Evolutionary conservation across 2,113 vertebrate genomes (phyloP).

Genomic region (Callopanchax toddi): DNA sequence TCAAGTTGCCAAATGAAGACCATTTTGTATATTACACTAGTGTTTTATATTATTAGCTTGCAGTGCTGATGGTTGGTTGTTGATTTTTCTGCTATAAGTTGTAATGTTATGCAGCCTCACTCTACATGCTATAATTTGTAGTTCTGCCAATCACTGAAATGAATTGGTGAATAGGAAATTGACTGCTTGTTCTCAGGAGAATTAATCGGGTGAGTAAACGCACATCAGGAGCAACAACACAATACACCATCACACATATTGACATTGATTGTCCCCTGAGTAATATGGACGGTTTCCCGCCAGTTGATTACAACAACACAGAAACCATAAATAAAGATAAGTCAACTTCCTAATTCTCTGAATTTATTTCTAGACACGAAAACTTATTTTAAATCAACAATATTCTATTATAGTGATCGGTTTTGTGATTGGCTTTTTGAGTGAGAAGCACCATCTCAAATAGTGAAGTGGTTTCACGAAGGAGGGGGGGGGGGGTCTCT

Average conservation of each 20-base stretch:
- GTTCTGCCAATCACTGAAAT: slow-evolving; percentile 30
- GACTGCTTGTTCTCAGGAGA: not conserved
- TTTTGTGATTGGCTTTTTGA: slow-evolving; percentile 1
- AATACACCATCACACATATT: slow-evolving; percentile 12
- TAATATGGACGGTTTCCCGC: not conserved
- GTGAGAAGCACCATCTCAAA: not conserved
- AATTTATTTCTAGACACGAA: not conserved
- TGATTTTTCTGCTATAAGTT: slow-evolving; percentile 6
- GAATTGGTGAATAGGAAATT: slow-evolving; percentile 19
- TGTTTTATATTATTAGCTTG: no score
- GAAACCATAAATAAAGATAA: not conserved
- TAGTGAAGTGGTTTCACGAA: slow-evolving; percentile 5
- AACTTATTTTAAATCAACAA: not conserved
- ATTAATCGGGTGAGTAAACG: slow-evolving; percentile 4
- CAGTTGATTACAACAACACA: slow-evolving; percentile 30
- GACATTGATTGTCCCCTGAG: slow-evolving; percentile 35
- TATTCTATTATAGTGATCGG: not conserved
- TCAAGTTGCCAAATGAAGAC: no score
- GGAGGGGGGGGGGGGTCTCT: not conserved
- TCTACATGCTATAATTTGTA: slow-evolving; percentile 21
- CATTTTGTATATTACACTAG: no score
- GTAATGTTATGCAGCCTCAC: slow-evolving; percentile 1
- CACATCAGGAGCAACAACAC: slow-evolving; percentile 18
- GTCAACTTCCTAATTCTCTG: not conserved
- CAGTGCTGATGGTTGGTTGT: no score